A percentile compares a stretch with the other conserved stretches of the same genome.
These are phyloP conservation scores for Dasypus novemcinctus DNA, from an alignment of 2,113 vertebrate species.

Conservation along the genomic window DNA sequence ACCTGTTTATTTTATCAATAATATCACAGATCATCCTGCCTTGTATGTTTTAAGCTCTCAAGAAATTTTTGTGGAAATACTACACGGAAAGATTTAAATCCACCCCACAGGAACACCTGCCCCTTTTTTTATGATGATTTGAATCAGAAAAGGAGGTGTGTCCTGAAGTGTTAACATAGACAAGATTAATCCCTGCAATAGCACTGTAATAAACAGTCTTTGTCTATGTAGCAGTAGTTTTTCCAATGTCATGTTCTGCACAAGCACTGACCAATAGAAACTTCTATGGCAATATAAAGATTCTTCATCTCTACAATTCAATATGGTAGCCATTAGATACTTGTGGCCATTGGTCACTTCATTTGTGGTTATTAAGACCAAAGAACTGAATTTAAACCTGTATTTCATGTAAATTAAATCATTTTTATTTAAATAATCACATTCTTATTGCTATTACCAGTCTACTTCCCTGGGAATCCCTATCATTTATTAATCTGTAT, in stretches of 20 bases:
- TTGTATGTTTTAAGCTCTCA: neutral
- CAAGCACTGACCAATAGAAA: neutral
- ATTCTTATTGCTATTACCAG: neutral
- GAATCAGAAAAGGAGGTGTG: neutral
- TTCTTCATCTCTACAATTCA: neutral
- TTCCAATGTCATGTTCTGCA: neutral
- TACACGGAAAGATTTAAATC: neutral
- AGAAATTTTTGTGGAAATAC: neutral
- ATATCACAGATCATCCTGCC: neutral
- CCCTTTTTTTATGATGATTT: neutral
- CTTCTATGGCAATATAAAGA: neutral
- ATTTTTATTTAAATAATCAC: neutral
- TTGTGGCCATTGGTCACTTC: neutral
- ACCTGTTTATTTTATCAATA: neutral
- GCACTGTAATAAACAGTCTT: neutral
- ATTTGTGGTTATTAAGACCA: neutral
- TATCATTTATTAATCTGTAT: neutral
- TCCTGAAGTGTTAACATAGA: no score
- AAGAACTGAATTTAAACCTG: neutral
- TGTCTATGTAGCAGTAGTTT: neutral
- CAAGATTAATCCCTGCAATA: neutral
- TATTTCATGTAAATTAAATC: neutral
- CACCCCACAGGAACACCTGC: fast-evolving
- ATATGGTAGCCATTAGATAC: neutral
- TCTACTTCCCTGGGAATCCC: neutral